Evolutionary conservation across 2,113 vertebrate species (phyloP), one percentile per base, ranked within the genome.

Genomic region (Tupaia chinensis): DNA sequence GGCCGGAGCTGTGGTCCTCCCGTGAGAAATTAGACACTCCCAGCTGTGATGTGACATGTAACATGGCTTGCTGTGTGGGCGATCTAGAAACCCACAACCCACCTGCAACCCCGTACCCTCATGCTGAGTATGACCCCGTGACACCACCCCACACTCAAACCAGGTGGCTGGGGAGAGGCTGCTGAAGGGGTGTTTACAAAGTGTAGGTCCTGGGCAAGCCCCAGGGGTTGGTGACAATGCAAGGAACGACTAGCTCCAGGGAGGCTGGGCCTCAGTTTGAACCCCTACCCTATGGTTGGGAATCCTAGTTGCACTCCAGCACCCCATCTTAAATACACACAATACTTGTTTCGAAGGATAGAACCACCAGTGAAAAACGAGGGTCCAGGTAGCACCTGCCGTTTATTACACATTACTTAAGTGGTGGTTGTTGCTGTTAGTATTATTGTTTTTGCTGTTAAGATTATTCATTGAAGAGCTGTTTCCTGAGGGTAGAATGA

Each of bases 1-100:
- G 66, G 11, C 20, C 60, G 65, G 14, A 23, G 66, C 76, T 72
- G 3, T 22, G n/a, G 3, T 29, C 6, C 9, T 27, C 27, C n/a
- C 11, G 0, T 9, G 70, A 77, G 22, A 72, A 83, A 15, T 53
- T 56, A 53, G 34, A 29, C 1, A 19, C 27, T 54, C 20, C 25
- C 9, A 14, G 25, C 11, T 0, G 0, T 0, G 7, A 19, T 65
- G 11, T 34, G 14, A 20, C 7, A 2, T 44, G 32, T 44, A 53
- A 9, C 9, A 1, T 10, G 23, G 8, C 68, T 60, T 9, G 66
- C 14, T n/a, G 16, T 27, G 9, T 44, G 29, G 32, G 22, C 56
- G 73, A 72, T 8, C 58, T 60, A 60, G 87, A 66, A 20, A 22
- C 22, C 23, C 5, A 6, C 8, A 69, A 32, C 3, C 19, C 3